phyloP scores from a whole-genome alignment of 2,113 vertebrate species.

The Dipodomys spectabilis region DNA sequence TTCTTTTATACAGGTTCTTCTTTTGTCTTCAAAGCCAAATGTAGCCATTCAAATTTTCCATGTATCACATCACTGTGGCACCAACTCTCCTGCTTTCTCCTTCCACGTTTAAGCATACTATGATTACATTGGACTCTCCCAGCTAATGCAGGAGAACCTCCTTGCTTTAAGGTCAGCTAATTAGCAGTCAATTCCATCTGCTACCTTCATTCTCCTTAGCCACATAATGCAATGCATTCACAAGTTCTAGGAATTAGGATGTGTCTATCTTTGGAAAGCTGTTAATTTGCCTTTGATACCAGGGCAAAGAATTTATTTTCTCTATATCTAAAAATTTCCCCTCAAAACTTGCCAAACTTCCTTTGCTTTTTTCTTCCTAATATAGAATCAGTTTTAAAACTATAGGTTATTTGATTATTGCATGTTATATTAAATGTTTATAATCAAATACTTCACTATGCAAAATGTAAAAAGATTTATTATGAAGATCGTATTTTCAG shows the following conservation, averaged over 20 bases:
- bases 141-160: not conserved
- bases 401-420: not conserved
- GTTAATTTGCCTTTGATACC: not conserved
- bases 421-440: slow-evolving; percentile 42
- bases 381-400: slow-evolving; percentile 1
- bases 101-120: not conserved
- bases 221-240: not conserved
- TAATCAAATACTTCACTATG: not conserved
- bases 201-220: not conserved
- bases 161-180: not conserved
- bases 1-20: not conserved
- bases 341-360: not conserved
- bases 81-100: not conserved
- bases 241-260: not conserved
- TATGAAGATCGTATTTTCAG: not conserved
- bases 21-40: not conserved
- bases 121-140: not conserved
- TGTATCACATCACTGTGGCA: not conserved
- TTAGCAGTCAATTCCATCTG: not conserved
- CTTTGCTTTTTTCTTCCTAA: not conserved
- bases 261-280: not conserved
- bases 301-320: slow-evolving; percentile 14
- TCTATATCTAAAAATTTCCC: not conserved
- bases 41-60: not conserved
- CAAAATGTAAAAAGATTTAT: not conserved